Evolutionary conservation across 2,888 invertebrate genomes (phyloP).

Genomic region (Chymomyza amoena): DNA sequence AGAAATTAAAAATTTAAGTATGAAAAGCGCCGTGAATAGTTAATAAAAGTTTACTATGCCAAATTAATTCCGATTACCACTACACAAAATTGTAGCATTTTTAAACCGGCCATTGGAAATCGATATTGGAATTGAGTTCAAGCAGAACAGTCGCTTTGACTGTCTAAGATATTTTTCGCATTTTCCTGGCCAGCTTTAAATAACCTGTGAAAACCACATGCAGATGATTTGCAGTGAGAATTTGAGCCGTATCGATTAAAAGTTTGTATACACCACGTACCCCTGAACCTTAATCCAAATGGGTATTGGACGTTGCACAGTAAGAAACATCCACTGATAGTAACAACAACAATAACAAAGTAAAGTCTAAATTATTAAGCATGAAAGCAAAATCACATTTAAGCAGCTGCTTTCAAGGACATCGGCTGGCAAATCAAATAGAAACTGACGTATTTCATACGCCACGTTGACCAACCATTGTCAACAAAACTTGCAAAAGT

Average conservation of each 20-base stretch:
- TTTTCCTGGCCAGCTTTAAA: too few relatives aligned
- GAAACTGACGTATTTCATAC: slow-evolving; percentile 10
- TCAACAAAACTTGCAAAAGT: neutral
- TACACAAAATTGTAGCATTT: too few relatives aligned
- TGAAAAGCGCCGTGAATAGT: too few relatives aligned
- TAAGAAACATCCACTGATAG: neutral
- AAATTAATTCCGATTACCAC: too few relatives aligned
- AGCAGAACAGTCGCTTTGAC: too few relatives aligned
- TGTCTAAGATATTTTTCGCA: too few relatives aligned
- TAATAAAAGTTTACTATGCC: too few relatives aligned
- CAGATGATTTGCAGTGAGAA: neutral
- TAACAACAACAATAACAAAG: slow-evolving; percentile 8
- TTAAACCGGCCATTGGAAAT: too few relatives aligned
- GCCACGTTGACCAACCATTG: slow-evolving; percentile 16
- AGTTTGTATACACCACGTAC: neutral
- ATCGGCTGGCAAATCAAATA: slow-evolving; percentile 13
- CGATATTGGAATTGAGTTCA: too few relatives aligned
- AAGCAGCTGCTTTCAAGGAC: slow-evolving; percentile 58
- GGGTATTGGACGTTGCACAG: neutral
- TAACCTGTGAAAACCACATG: neutral
- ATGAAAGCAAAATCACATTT: slow-evolving; percentile 25
- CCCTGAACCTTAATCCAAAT: neutral
- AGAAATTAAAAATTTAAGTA: too few relatives aligned
- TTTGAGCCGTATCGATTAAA: neutral
- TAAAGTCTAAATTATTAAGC: slow-evolving; percentile 44